phyloP scores from a whole-genome alignment of 1,140 invertebrate species.

The Lamellibrachia luymesi region DNA sequence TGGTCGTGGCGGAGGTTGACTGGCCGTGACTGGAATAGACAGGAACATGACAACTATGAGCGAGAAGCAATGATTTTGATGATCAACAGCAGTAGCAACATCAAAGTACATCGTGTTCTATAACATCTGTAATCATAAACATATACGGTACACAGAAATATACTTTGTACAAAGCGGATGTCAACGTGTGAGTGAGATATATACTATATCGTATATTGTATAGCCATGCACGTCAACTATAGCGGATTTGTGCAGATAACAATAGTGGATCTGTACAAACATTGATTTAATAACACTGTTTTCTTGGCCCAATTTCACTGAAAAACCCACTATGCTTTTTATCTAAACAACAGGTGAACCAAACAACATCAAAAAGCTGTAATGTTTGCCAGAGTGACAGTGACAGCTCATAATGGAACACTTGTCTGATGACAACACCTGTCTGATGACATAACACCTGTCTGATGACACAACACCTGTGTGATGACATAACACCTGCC shows the following conservation, averaged over 20 bases:
- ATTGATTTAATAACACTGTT: too few species aligned
- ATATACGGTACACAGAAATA: constrained; percentile 42
- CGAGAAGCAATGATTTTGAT: background rate
- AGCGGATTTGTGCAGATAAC: background rate
- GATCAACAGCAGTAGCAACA: background rate
- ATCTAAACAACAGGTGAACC: background rate
- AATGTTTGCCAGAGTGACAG: too few species aligned
- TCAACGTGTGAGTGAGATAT: constrained; percentile 1
- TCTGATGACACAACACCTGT: background rate
- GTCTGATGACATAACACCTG: too few species aligned
- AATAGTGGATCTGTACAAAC: background rate
- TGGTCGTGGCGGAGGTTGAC: constrained; percentile 83
- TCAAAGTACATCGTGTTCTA: background rate
- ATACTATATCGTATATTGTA: background rate
- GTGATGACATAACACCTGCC: background rate
- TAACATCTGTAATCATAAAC: background rate
- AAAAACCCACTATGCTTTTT: background rate
- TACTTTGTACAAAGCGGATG: constrained; percentile 19
- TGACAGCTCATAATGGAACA: too few species aligned
- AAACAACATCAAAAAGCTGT: background rate
- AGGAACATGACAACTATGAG: background rate
- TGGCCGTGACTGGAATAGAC: constrained; percentile 79
- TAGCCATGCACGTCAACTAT: background rate
- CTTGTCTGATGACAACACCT: background rate
- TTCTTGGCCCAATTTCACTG: background rate